Conservation (phyloP, 1,140 invertebrate genomes). For the Pomacea maculata region DNA sequence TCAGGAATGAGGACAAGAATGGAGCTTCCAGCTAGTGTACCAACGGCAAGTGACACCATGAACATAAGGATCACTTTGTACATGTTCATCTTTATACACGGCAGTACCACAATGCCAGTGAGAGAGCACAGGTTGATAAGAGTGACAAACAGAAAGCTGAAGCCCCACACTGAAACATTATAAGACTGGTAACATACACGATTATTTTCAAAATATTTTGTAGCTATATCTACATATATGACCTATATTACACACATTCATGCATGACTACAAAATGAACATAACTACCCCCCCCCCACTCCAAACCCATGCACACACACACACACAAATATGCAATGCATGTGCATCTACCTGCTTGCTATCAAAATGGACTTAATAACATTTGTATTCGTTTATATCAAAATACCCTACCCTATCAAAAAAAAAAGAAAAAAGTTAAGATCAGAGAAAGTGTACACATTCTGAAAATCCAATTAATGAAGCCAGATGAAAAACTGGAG, state of each 20-base stretch:
- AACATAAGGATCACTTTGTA: conserved; percentile 71
- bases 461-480: no score
- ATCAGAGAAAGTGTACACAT: no score
- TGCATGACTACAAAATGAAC: not conserved
- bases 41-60: conserved; percentile 76
- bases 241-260: not conserved
- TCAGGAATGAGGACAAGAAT: conserved; percentile 75
- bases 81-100: conserved; percentile 70
- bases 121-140: conserved; percentile 74
- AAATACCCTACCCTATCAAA: not conserved
- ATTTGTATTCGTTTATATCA: not conserved
- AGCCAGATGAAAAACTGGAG: no score
- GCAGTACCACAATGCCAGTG: conserved; percentile 72
- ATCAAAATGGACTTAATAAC: not conserved
- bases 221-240: not conserved
- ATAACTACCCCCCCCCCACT: not conserved
- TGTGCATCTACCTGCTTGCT: not conserved
- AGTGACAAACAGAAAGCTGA: conserved; percentile 72
- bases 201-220: not conserved
- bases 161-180: conserved; percentile 70
- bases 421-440: no score
- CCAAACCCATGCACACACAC: no score
- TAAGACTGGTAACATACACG: not conserved
- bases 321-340: no score
- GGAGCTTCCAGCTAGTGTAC: conserved; percentile 72